Conservation (phyloP, 2,888 invertebrate species). For the Athalia circularis region DNA sequence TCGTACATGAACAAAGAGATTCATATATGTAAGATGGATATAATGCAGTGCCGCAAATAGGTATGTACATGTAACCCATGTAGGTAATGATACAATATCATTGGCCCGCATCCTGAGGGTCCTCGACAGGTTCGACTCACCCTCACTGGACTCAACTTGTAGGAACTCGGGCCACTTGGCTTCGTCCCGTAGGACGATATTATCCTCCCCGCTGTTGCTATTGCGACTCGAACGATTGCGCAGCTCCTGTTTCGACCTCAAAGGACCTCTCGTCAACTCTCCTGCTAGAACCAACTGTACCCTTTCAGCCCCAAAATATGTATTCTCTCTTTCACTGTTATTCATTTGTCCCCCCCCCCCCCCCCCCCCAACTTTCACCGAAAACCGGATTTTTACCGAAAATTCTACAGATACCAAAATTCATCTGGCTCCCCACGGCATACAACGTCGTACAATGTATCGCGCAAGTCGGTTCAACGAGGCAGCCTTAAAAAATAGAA, state of each 20-base stretch:
- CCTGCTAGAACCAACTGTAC: conserved; percentile 58
- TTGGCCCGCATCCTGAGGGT: conserved; percentile 27
- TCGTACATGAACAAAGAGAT: too few relatives aligned
- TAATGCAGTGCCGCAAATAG: too few relatives aligned
- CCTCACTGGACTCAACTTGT: conserved; percentile 68
- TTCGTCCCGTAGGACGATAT: conserved; percentile 53
- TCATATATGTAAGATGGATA: too few relatives aligned
- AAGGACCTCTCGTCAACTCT: conserved; percentile 36
- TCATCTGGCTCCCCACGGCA: too few relatives aligned
- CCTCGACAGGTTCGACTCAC: conserved; percentile 63
- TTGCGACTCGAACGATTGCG: background rate
- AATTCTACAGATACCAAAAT: too few relatives aligned
- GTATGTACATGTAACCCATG: background rate
- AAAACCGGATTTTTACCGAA: too few relatives aligned
- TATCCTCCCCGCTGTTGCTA: conserved; percentile 16
- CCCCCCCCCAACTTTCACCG: background rate
- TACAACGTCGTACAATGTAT: background rate
- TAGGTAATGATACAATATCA: background rate
- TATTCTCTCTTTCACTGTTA: background rate
- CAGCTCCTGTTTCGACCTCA: conserved; percentile 16
- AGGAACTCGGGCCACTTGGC: conserved; percentile 68
- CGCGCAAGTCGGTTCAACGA: background rate
- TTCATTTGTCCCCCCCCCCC: background rate
- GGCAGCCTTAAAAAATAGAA: background rate
- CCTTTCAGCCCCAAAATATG: background rate